Evolutionary conservation across 2,113 vertebrate genomes (phyloP).

Genomic region (Microtus pennsylvanicus): DNA sequence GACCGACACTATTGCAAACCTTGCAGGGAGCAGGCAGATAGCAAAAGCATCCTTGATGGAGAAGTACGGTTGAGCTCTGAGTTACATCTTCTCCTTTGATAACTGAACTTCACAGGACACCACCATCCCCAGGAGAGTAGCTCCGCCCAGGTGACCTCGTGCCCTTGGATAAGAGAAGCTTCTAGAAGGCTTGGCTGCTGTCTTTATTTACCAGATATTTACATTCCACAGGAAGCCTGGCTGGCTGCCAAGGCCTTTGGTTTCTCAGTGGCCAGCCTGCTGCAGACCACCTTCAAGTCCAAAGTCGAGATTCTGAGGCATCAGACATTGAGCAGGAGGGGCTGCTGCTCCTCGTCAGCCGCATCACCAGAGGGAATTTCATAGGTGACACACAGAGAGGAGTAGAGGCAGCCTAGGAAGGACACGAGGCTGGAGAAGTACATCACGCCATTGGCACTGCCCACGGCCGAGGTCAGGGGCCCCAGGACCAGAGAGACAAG

Average conservation of each 20-base stretch:
- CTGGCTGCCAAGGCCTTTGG: background rate
- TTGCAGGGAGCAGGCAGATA: background rate
- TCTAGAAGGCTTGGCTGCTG: conserved; percentile 10
- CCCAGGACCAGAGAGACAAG: conserved; percentile 96
- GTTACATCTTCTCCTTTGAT: background rate
- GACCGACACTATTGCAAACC: background rate
- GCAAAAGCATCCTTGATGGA: background rate
- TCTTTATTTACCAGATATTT: conserved; percentile 62
- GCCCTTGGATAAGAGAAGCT: background rate
- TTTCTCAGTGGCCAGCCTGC: background rate
- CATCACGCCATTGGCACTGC: conserved; percentile 97
- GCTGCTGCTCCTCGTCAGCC: conserved; percentile 91
- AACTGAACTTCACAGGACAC: no score
- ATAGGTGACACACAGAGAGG: conserved; percentile 95
- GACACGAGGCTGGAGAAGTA: conserved; percentile 97
- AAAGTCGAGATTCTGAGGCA: accelerated
- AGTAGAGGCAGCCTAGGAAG: conserved; percentile 97
- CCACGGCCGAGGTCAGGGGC: conserved; percentile 95
- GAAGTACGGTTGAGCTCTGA: background rate
- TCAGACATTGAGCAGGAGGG: conserved; percentile 91
- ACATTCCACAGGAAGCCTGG: conserved; percentile 11
- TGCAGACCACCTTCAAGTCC: background rate
- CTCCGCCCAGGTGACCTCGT: background rate
- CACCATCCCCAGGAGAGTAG: background rate
- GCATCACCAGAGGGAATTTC: conserved; percentile 92